Conservation (phyloP, 37 sponge, comb jelly and placozoan species). For the Beroe ovata region DNA sequence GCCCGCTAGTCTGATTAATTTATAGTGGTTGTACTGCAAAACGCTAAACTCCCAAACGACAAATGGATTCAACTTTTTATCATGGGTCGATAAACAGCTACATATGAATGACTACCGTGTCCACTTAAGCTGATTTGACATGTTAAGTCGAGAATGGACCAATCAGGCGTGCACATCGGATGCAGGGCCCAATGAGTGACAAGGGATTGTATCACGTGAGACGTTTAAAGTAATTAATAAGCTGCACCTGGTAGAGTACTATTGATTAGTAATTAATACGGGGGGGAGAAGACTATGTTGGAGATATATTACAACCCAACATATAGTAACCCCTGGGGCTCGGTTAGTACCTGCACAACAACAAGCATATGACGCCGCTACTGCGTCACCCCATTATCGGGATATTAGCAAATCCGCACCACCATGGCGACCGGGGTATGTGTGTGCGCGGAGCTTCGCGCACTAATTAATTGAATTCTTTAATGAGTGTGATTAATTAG, state of each 20-base stretch:
- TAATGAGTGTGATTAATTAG: neutral
- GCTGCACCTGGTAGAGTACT: conserved; percentile 48
- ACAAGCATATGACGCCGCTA: too few relatives aligned
- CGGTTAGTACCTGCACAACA: too few relatives aligned
- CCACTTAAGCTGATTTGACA: conserved; percentile 21
- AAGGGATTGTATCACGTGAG: neutral
- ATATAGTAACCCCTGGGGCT: too few relatives aligned
- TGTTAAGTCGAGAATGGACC: conserved; percentile 14
- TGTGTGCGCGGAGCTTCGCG: neutral
- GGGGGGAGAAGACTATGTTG: too few relatives aligned
- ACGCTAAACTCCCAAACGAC: too few relatives aligned
- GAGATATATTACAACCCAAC: too few relatives aligned
- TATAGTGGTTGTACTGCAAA: too few relatives aligned
- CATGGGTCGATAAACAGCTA: conserved; percentile 34
- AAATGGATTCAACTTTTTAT: neutral
- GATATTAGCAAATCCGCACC: too few relatives aligned
- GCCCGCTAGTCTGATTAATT: too few relatives aligned
- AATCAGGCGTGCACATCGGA: neutral
- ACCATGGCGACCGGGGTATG: too few relatives aligned
- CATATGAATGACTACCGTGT: conserved; percentile 47
- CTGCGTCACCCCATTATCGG: too few relatives aligned
- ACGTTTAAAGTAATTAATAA: conserved; percentile 59
- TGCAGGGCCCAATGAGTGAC: neutral
- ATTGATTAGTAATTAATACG: conserved; percentile 60
- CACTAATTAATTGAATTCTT: neutral